Evolutionary conservation across 2,113 vertebrate genomes (phyloP), one percentile per base, ranked within the genome.

Genomic region (Thunnus maccoyii): DNA sequence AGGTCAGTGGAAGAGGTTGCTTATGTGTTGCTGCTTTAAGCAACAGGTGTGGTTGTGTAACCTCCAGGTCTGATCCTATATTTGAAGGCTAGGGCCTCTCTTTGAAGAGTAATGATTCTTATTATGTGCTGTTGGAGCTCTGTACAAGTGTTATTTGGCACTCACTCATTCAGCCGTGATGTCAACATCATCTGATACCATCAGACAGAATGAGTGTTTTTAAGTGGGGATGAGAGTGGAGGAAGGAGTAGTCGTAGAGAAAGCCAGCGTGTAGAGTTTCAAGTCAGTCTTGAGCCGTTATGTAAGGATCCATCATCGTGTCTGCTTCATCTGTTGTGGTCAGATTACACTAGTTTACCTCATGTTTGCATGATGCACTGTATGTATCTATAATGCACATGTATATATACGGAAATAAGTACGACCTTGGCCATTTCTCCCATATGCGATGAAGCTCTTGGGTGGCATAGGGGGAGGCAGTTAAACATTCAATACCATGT

Each of bases 401-500:
- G 62, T 67, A 22, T 44, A 47, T 27, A 10, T 58, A 41, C 36
- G 36, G 36, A 41, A 22, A 60, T 47, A 30, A 46, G 48, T 22
- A 25, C 0, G 27, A 30, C 62, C 65, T 48, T 65, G 50, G 66
- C 54, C n/a, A 18, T 67, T 70, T 84, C 70, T 20, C 70, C 72
- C 57, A 70, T 76, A 51, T 75, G 71, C 64, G 67, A 76, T 41
- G 41, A 78, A 82, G 71, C 83, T 83, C 80, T 73, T 83, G 56
- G 27, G 70, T 69, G 60, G 48, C 66, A 74, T 27, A 65, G 65
- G 72, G 60, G 22, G 74, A 84, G 64, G 71, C 62, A 46, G 84
- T 89, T 85, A 90, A 92, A 92, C 82, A 85, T 92, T 91, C 74
- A 91, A 86, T 71, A 76, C 71, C 25, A 0, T 72, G 70, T 92